phyloP scores from a whole-genome alignment of 2,888 invertebrate genomes.

The Lycocerus yunnanus region DNA sequence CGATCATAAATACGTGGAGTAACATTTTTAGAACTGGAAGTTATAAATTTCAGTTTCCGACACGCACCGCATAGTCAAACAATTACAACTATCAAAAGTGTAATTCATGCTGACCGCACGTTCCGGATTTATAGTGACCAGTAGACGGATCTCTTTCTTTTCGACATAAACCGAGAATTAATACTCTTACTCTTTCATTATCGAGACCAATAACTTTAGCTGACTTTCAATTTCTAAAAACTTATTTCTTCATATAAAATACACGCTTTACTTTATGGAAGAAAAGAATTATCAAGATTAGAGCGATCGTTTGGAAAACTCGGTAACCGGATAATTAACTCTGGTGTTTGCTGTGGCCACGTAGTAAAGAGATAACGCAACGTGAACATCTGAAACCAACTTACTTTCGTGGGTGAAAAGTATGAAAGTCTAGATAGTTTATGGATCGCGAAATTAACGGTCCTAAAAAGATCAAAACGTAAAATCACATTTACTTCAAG shows the following conservation, averaged over 20 bases:
- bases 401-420: conserved; percentile 24
- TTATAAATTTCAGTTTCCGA: conserved; percentile 41
- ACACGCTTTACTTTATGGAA: conserved; percentile 33
- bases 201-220: conserved; percentile 25
- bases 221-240: conserved; percentile 33
- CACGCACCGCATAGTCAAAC: conserved; percentile 49
- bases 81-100: conserved; percentile 51
- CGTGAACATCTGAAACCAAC: conserved; percentile 30
- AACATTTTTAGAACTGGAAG: conserved; percentile 32
- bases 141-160: conserved; percentile 31
- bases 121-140: conserved; percentile 44
- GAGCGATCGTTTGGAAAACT: conserved; percentile 39
- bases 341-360: conserved; percentile 25
- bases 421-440: conserved; percentile 32
- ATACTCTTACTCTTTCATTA: conserved; percentile 34
- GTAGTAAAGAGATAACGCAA: conserved; percentile 27
- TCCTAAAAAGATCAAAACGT: conserved; percentile 30
- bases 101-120: conserved; percentile 50
- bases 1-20: conserved; percentile 9
- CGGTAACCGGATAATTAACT: conserved; percentile 35
- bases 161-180: conserved; percentile 44
- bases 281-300: conserved; percentile 39
- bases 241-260: conserved; percentile 33
- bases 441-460: conserved; percentile 42
- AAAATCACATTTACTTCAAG: conserved; percentile 28